phyloP scores from a whole-genome alignment of 2,888 invertebrate genomes.

The Zele albiditarsus region DNA sequence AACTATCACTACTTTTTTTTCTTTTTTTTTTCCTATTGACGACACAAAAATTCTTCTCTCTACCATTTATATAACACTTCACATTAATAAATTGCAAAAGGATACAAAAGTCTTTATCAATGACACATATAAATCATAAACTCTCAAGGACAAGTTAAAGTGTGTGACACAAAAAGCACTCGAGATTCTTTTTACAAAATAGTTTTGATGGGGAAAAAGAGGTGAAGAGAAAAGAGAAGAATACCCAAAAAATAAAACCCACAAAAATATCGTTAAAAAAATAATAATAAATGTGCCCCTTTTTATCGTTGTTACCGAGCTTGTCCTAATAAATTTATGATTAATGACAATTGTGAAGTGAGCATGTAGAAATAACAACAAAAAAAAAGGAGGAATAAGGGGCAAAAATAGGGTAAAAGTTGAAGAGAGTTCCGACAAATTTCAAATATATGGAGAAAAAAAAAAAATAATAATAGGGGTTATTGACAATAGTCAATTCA shows the following conservation, averaged over 20 bases:
- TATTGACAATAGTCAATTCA: conserved; percentile 13
- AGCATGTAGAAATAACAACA: conserved; percentile 22
- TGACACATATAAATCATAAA: background rate
- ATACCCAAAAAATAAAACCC: background rate
- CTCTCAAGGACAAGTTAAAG: background rate
- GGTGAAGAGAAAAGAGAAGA: background rate
- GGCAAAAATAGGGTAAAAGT: conserved; percentile 9
- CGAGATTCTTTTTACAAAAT: background rate
- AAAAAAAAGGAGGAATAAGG: conserved; percentile 7
- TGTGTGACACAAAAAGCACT: background rate
- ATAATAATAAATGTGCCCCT: background rate
- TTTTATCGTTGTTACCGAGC: background rate
- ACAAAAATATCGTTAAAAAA: background rate
- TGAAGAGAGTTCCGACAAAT: conserved; percentile 28
- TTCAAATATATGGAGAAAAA: conserved; percentile 2
- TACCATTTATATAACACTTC: background rate
- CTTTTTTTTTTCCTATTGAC: no score
- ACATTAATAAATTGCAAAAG: background rate
- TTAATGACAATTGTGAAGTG: conserved; percentile 3
- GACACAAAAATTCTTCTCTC: no score
- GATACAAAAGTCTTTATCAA: background rate
- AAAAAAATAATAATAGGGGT: background rate
- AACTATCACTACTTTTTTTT: no score
- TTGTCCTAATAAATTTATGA: conserved; percentile 19
- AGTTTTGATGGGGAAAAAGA: background rate